A percentile compares a stretch with the other conserved stretches of the same genome.
Conservation (phyloP, 2,888 invertebrate genomes). For the Steromphala cineraria region DNA sequence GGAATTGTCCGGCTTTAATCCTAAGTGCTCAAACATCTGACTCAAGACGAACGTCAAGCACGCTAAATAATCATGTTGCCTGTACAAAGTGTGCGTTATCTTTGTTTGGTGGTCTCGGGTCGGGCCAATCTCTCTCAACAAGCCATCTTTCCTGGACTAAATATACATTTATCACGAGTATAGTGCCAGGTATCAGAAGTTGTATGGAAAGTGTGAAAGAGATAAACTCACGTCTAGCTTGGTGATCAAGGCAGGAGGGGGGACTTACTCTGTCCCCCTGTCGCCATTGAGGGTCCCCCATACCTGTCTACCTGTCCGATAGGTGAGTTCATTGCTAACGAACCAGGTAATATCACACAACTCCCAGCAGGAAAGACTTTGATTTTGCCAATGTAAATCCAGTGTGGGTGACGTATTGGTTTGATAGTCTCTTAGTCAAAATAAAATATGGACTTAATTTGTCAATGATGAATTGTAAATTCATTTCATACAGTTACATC, state of each 20-base stretch:
- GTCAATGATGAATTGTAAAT: too few relatives aligned
- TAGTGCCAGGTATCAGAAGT: background rate
- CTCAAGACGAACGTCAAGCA: background rate
- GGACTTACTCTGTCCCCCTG: background rate
- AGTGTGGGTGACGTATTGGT: too few relatives aligned
- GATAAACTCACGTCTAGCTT: background rate
- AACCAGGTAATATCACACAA: background rate
- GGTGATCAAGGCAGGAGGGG: background rate
- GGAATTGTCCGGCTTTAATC: background rate
- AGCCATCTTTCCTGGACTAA: background rate
- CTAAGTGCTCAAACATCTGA: background rate
- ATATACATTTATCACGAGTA: background rate
- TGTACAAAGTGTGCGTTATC: conserved; percentile 6
- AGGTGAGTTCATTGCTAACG: background rate
- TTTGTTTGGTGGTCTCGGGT: background rate
- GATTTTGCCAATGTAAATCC: too few relatives aligned
- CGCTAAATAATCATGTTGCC: background rate
- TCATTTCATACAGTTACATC: too few relatives aligned
- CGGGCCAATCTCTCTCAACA: background rate
- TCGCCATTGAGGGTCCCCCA: conserved; percentile 1
- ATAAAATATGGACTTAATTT: too few relatives aligned
- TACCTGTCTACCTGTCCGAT: background rate
- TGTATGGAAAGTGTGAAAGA: background rate
- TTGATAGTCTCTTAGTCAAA: too few relatives aligned
- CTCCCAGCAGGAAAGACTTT: background rate